A percentile compares a stretch with the other conserved stretches of the same genome.
Evolutionary conservation across 2,113 vertebrate species (phyloP).

Genomic region (Microcebus ravelobensis): DNA sequence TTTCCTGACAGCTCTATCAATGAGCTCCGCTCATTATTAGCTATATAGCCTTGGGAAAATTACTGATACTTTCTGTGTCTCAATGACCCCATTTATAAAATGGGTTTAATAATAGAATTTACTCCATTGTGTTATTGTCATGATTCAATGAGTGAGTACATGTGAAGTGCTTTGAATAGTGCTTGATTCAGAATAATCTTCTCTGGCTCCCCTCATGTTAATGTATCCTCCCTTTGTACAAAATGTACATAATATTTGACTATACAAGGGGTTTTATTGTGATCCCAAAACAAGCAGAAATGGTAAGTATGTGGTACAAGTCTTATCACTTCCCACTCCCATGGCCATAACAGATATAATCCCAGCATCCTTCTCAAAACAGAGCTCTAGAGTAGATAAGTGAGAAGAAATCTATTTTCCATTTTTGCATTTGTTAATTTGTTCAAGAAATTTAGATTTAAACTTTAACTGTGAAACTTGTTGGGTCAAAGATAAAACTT

Average conservation of each 20-base stretch:
- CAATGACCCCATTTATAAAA: background rate
- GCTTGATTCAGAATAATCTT: background rate
- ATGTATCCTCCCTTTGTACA: background rate
- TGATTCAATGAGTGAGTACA: background rate
- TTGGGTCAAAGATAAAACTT: background rate
- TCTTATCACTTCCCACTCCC: too few relatives aligned
- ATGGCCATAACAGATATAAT: background rate
- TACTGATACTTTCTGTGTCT: background rate
- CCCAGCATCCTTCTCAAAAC: background rate
- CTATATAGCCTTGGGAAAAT: background rate
- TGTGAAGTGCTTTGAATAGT: background rate
- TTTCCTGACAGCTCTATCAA: background rate
- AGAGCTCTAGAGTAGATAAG: background rate
- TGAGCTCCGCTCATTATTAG: background rate
- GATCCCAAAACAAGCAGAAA: background rate
- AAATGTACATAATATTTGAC: background rate
- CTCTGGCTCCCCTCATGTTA: background rate
- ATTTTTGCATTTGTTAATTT: background rate
- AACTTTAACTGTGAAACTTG: slow-evolving; percentile 3
- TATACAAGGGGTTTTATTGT: background rate
- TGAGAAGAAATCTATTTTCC: background rate
- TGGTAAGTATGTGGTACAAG: background rate
- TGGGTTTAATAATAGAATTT: background rate
- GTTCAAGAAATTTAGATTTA: background rate
- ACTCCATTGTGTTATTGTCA: background rate